Conservation (phyloP, 2,113 vertebrate species). For the Boleophthalmus pectinirostris region DNA sequence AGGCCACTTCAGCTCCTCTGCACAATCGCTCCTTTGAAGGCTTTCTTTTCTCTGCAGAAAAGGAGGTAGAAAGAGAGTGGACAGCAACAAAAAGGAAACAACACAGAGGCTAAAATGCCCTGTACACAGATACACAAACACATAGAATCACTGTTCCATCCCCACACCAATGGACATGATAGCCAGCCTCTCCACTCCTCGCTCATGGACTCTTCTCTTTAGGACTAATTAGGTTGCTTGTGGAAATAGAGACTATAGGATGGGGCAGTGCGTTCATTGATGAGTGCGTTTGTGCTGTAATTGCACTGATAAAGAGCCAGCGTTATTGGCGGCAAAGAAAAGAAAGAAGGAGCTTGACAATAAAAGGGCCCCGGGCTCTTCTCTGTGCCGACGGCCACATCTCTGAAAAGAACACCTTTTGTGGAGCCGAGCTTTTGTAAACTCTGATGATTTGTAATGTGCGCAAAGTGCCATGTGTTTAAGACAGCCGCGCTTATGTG, state of each 20-base stretch:
- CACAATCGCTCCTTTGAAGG: slow-evolving; percentile 82
- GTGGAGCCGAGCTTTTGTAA: slow-evolving; percentile 56
- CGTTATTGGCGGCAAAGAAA: slow-evolving; percentile 60
- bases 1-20: slow-evolving; percentile 75
- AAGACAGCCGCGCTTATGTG: slow-evolving; percentile 27
- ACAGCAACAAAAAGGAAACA: slow-evolving; percentile 58
- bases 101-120: slow-evolving; percentile 37
- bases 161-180: slow-evolving; percentile 65
- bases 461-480: slow-evolving; percentile 56
- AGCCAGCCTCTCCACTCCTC: slow-evolving; percentile 44
- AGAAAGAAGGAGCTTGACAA: slow-evolving; percentile 55
- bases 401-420: slow-evolving; percentile 67
- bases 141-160: slow-evolving; percentile 57
- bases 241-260: slow-evolving; percentile 71
- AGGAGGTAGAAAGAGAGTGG: slow-evolving; percentile 62
- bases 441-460: slow-evolving; percentile 67
- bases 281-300: slow-evolving; percentile 77
- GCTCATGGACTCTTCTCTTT: slow-evolving; percentile 73
- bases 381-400: slow-evolving; percentile 34
- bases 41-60: slow-evolving; percentile 68
- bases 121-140: slow-evolving; percentile 30
- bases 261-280: slow-evolving; percentile 71
- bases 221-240: slow-evolving; percentile 83
- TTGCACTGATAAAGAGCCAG: slow-evolving; percentile 75
- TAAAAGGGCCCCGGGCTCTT: slow-evolving; percentile 49